These are phyloP conservation scores for Megastigmus dorsalis DNA, from an alignment of 2,888 invertebrate genomes.

Conservation along the genomic window DNA sequence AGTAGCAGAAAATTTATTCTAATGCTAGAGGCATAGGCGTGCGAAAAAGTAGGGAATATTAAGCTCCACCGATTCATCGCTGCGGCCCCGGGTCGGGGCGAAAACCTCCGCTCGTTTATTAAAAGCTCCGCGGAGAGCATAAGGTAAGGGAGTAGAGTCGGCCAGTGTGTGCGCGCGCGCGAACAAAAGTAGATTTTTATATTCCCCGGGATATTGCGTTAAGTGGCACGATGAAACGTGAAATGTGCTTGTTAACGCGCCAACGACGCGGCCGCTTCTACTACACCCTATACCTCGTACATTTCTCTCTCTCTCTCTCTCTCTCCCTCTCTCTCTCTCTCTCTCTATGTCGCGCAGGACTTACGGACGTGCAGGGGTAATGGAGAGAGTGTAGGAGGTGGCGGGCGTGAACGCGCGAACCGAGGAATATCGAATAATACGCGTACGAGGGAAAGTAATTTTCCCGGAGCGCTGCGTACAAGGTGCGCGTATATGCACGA, in stretches of 20 bases:
- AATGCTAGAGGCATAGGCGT: constrained; percentile 9
- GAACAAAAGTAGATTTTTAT: constrained; percentile 60
- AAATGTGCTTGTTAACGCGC: constrained; percentile 70
- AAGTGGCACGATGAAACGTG: constrained; percentile 72
- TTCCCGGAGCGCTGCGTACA: no score
- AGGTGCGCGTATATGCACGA: no score
- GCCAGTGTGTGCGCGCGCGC: no score
- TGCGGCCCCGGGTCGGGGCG: no score
- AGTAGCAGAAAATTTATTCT: constrained; percentile 51
- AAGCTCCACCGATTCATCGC: constrained; percentile 44
- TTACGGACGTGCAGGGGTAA: no score
- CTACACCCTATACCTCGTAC: not conserved
- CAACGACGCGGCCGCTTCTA: not conserved
- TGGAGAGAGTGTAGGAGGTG: not conserved
- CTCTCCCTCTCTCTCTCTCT: not conserved
- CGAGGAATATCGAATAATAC: constrained; percentile 25
- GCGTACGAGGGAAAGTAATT: not conserved
- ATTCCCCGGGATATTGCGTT: constrained; percentile 64
- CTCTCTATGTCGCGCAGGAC: no score
- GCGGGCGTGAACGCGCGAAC: not conserved
- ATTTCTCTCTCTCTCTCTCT: not conserved
- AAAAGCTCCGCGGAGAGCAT: no score
- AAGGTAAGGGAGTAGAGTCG: no score
- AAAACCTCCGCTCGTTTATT: constrained; percentile 40
- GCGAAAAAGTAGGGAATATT: constrained; percentile 34